Conservation (phyloP, 2,888 invertebrate genomes). For the Odontothrips loti region DNA sequence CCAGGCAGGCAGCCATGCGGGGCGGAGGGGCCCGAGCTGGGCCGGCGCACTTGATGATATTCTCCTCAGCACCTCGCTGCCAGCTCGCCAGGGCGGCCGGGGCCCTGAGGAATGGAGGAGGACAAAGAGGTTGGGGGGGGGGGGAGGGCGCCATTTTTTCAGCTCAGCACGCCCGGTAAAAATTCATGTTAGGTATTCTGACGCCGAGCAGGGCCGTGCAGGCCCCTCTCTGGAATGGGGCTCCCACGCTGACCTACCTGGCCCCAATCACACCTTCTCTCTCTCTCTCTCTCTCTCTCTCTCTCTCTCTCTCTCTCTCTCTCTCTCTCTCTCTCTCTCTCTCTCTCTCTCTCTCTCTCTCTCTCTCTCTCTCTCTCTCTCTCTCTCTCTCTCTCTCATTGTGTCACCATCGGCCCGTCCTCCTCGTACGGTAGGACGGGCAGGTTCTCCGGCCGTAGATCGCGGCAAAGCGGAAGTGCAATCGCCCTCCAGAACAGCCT, state of each 20-base stretch:
- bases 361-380: too few relatives aligned
- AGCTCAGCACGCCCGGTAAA: slow-evolving; percentile 16
- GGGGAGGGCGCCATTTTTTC: neutral
- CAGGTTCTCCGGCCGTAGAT: too few relatives aligned
- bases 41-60: neutral
- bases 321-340: too few relatives aligned
- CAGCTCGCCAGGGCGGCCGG: neutral
- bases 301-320: too few relatives aligned
- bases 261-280: neutral
- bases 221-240: neutral
- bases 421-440: too few relatives aligned
- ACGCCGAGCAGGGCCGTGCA: neutral
- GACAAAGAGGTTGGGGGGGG: neutral
- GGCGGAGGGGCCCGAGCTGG: neutral
- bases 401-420: too few relatives aligned
- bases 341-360: too few relatives aligned
- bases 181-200: slow-evolving; percentile 17
- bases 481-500: too few relatives aligned
- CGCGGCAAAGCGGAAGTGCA: too few relatives aligned
- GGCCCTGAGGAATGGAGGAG: neutral
- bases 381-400: too few relatives aligned
- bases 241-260: neutral
- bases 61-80: neutral
- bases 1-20: too few relatives aligned
- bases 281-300: too few relatives aligned